Evolutionary conservation across 2,888 invertebrate species (phyloP).

Genomic region (Agrotis exclamationis): DNA sequence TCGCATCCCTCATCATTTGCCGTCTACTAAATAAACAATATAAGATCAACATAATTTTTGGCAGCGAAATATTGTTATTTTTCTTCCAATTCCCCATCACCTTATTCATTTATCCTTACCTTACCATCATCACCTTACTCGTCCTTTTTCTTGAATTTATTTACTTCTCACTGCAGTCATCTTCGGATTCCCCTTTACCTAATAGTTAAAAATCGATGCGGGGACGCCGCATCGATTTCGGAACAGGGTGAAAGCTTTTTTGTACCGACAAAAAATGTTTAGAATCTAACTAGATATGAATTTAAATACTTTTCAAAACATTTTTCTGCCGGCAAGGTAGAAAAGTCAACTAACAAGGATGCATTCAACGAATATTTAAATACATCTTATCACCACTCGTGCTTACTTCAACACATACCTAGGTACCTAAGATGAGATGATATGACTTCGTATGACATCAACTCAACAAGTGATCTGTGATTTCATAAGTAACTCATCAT

Average conservation of each 20-base stretch:
- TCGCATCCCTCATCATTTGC: no score
- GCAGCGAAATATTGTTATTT: background rate
- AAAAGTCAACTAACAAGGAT: background rate
- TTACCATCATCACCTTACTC: background rate
- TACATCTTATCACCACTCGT: background rate
- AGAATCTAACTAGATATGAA: background rate
- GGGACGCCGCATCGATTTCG: no score
- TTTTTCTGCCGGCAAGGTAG: background rate
- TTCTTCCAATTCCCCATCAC: no score
- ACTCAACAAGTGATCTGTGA: background rate
- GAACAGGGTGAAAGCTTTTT: no score
- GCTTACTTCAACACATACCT: background rate
- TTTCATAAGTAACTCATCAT: constrained; percentile 4
- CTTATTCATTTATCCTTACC: background rate
- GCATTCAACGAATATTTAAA: background rate
- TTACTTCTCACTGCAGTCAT: no score
- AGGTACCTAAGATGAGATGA: background rate
- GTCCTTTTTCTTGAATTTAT: no score
- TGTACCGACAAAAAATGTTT: background rate
- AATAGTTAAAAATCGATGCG: no score
- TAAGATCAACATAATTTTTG: background rate
- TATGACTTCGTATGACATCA: background rate
- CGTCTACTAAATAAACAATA: no score
- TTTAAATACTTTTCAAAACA: background rate
- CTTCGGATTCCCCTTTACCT: background rate